Evolutionary conservation across 2,888 invertebrate species (phyloP).

Genomic region (Drosophila basisetae): DNA sequence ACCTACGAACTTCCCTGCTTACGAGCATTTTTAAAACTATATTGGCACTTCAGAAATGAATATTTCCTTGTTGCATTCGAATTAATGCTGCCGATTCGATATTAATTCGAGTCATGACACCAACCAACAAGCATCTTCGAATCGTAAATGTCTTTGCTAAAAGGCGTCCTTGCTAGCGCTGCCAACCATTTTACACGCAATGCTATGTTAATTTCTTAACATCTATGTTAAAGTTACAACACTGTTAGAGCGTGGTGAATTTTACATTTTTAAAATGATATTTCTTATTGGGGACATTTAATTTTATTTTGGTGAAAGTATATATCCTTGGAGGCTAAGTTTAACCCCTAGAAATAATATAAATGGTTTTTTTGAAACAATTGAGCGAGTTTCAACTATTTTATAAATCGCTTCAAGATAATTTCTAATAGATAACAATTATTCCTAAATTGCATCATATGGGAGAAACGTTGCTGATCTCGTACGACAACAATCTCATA

Average conservation of each 20-base stretch:
- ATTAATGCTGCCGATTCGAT: neutral
- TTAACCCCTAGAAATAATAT: neutral
- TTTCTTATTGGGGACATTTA: neutral
- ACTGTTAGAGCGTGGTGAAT: neutral
- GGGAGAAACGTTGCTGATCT: neutral
- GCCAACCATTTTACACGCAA: conserved; percentile 19
- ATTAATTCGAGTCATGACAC: neutral
- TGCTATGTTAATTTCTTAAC: neutral
- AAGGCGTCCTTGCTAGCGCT: conserved; percentile 21
- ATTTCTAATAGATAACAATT: conserved; percentile 2
- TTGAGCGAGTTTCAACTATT: neutral
- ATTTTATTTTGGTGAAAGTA: neutral
- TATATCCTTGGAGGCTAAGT: neutral
- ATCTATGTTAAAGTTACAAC: neutral
- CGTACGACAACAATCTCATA: conserved; percentile 22
- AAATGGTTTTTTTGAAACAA: neutral
- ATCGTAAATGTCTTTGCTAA: conserved; percentile 3
- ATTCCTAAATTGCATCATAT: neutral
- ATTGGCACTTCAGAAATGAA: neutral
- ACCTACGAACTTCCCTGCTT: too few species aligned
- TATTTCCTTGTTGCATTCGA: neutral
- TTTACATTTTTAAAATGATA: neutral
- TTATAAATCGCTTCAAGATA: neutral
- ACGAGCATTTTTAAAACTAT: neutral
- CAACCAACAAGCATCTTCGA: neutral